Base-by-base conservation (phyloP, 1,140 invertebrate species). In the Triops longicaudatus region DNA sequence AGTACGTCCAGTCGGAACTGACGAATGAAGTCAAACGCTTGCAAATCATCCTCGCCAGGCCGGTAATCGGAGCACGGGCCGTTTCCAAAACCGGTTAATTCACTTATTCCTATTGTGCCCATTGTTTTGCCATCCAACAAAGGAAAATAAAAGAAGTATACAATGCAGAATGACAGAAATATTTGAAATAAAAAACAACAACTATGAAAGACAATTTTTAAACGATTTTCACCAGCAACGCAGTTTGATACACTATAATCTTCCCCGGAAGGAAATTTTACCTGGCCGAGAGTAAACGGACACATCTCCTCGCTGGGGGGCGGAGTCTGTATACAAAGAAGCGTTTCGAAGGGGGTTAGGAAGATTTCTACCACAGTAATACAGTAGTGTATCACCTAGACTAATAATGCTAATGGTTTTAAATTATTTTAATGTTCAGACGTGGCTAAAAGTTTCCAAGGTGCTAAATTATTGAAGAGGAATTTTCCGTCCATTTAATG, bases 1-100 rank as follows among this genome's bases (percentile, higher is more conserved):
- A 88, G 81, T 12, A 88, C 81, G 82, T 94, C 92, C 79, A 94
- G 82, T 71, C 87, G 85, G 82, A 91, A 92, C 78, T 90, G 89
- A 42, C 90, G 87, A 76, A 95, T 93, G 42, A 94, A 89, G 83
- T 95, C 92, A 80, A 91, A 91, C 0, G 88, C 89, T 80, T 91
- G 89, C 17, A 92, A 86, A 83, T 93, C 92, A 78, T 91, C 89
- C 81, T 93, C 90, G 10, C 90, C 91, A 1, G 88, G 88, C 80
- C 87, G 87, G 79, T 88, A 88, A 41, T 88, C 85, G 0, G 88
- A 87, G 80, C 91, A 92, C 0, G 90, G 89, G 0, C 83, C 83
- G 72, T 63, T 63, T 63, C 17, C 50, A 63, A 63, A 63, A 22
- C 50, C 22, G 14, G 50, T 22, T 14, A n/a, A 63, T 7, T 63